Evolutionary conservation across 2,113 vertebrate species (phyloP), one percentile per base, ranked within the genome.

Genomic region (Orycteropus afer): DNA sequence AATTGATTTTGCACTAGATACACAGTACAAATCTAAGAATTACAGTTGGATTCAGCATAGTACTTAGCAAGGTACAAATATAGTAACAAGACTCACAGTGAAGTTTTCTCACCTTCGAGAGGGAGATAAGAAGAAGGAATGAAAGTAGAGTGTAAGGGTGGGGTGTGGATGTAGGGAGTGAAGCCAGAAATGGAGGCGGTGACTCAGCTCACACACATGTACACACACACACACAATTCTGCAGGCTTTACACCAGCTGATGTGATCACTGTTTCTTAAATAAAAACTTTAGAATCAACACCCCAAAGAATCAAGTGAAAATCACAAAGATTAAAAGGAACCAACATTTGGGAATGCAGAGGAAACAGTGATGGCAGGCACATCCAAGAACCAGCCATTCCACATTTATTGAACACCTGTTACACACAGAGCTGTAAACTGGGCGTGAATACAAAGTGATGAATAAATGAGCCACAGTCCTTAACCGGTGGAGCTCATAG

Each of bases 21-120:
- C 23, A 73, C 45, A 57, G 15, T 42, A 74, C 53, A 51, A 91
- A 57, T 40, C 53, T 49, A 78, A 78, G 71, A 78, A 57, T 45
- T 14, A 0, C 40, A 27, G 85, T 67, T 79, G 59, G 53, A 85
- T 78, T 86, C 92, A 42, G 74, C 67, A 79, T 59, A 92, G 73
- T 79, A 61, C 79, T 88, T 90, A 81, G 61, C 85, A 92, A 92
- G 61, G n/a, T 55, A 90, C 67, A 95, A 71, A 93, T 85, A 65
- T 7, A 83, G 34, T 47, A 61, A 47, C 51, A 85, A 42, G 11
- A 74, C 32, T 17, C 2, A 7, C 47, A 22, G 6, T 45, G 79
- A 89, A 34, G 45, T 76, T 65, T 91, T 92, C 93, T 92, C 81
- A 74, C 85, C 85, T 93, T 85, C 32, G 42, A 65, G 81, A 82